Evolutionary conservation across 2,113 vertebrate species (phyloP).

Genomic region (Scophthalmus maximus): DNA sequence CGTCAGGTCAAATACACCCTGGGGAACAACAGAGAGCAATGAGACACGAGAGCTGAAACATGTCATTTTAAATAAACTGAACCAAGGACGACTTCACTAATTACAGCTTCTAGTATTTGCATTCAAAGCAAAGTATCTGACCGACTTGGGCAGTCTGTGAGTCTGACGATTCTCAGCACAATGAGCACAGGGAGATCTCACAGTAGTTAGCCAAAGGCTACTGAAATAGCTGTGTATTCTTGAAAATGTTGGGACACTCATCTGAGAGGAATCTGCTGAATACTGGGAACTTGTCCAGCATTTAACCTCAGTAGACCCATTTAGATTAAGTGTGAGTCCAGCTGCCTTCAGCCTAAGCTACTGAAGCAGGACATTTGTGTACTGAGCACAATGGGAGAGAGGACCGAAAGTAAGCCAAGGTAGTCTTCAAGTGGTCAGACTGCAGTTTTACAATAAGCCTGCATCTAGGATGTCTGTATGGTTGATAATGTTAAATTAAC

Average conservation of each 20-base stretch:
- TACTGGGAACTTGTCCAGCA: not conserved
- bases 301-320: conserved; percentile 16
- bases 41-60: not conserved
- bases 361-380: conserved; percentile 1
- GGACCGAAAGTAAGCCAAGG: too few species aligned
- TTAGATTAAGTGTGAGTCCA: not conserved
- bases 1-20: conserved; percentile 95
- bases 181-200: not conserved
- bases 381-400: too few species aligned
- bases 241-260: conserved; percentile 6
- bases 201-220: not conserved
- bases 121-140: not conserved
- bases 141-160: not conserved
- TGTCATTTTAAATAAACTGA: not conserved
- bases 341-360: not conserved
- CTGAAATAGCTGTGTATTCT: not conserved
- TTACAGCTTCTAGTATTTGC: not conserved
- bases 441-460: not conserved
- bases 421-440: not conserved
- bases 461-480: not conserved
- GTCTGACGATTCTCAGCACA: not conserved
- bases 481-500: not conserved
- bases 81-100: not conserved
- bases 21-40: not conserved
- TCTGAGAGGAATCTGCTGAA: conserved; percentile 13